phyloP scores from a whole-genome alignment of 1,140 invertebrate species.

The Sweltsa coloradensis region DNA sequence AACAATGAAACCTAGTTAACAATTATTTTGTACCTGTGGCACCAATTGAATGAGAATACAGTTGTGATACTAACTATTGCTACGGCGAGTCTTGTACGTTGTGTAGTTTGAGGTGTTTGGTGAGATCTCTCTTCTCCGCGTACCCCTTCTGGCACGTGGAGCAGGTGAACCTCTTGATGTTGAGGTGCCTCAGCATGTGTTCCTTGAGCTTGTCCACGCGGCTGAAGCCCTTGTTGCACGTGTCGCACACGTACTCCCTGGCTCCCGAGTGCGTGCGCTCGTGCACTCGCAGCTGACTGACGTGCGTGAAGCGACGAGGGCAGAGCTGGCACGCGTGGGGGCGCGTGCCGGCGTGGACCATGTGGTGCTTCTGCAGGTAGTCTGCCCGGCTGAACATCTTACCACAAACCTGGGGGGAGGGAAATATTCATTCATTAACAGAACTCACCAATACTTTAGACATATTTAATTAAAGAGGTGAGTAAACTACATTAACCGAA shows the following conservation, averaged over 20 bases:
- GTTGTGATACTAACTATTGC: too few relatives aligned
- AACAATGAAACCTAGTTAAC: too few relatives aligned
- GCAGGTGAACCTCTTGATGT: constrained; percentile 16
- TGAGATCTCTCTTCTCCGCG: constrained; percentile 18
- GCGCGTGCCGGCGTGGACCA: constrained; percentile 22
- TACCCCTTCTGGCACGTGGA: constrained; percentile 10
- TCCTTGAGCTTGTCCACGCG: constrained; percentile 17
- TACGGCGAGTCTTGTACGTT: too few relatives aligned
- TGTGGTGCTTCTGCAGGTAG: constrained; percentile 18
- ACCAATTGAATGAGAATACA: too few relatives aligned
- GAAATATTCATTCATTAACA: too few relatives aligned
- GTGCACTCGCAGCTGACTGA: constrained; percentile 19
- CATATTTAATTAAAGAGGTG: too few relatives aligned
- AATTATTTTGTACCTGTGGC: too few relatives aligned
- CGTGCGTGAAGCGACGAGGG: constrained; percentile 8
- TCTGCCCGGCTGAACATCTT: constrained; percentile 17
- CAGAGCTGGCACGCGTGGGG: constrained; percentile 10
- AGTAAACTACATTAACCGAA: too few relatives aligned
- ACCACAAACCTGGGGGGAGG: constrained; percentile 16
- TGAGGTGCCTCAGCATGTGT: constrained; percentile 16
- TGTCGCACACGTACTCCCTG: constrained; percentile 9
- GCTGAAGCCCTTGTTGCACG: constrained; percentile 20
- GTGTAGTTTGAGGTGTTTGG: constrained; percentile 14
- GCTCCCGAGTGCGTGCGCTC: constrained; percentile 20
- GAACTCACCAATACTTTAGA: too few relatives aligned